Percentiles rank a stretch among this genome's conserved stretches.
These are phyloP conservation scores for Diorhabda carinulata DNA, from an alignment of 1,140 invertebrate species.

Conservation along the genomic window DNA sequence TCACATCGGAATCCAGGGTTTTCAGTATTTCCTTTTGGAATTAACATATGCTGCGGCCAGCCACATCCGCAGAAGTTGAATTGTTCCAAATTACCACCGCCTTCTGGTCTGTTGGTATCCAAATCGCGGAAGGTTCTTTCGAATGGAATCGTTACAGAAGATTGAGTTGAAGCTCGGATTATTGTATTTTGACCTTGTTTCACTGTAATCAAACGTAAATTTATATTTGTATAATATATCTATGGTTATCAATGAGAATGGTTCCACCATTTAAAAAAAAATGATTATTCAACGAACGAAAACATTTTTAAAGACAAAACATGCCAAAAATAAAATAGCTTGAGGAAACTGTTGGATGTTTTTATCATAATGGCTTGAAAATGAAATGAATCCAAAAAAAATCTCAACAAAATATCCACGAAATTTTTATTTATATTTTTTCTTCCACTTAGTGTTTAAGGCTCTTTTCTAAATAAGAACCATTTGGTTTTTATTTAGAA, in stretches of 20 bases:
- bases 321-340: no score
- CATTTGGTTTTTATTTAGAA: no score
- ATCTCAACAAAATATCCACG: no score
- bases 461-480: no score
- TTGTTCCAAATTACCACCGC: constrained; percentile 51
- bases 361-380: no score
- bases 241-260: constrained; percentile 33
- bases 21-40: constrained; percentile 67
- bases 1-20: constrained; percentile 60
- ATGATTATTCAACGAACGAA: no score
- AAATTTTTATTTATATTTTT: no score
- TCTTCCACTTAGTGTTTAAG: no score
- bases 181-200: constrained; percentile 61
- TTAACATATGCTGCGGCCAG: constrained; percentile 81
- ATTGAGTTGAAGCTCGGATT: constrained; percentile 59
- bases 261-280: constrained; percentile 56
- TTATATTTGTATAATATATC: no score
- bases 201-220: constrained; percentile 48
- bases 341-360: no score
- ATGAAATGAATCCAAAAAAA: no score
- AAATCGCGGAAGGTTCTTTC: constrained; percentile 66
- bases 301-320: no score
- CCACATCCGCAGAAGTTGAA: constrained; percentile 83
- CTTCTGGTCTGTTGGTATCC: constrained; percentile 53
- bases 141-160: constrained; percentile 69